Evolutionary conservation across 2,797 vertebrate species (phyloP).

Genomic region (Lates japonicus): DNA sequence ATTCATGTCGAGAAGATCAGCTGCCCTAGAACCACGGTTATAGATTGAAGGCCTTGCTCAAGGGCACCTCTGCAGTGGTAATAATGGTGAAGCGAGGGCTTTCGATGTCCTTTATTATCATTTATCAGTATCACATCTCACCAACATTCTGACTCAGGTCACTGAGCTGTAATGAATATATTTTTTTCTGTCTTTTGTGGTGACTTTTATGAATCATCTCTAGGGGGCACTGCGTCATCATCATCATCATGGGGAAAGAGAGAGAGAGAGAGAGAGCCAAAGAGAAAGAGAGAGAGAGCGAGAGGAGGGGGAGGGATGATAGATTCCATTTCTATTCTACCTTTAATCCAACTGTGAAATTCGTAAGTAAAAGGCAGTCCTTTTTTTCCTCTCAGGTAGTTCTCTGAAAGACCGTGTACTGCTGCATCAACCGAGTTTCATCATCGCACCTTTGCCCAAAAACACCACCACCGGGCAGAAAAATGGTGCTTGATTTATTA

Average conservation of each 20-base stretch:
- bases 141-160: neutral
- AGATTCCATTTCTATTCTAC: slow-evolving; percentile 81
- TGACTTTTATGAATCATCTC: slow-evolving; percentile 41
- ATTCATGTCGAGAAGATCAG: slow-evolving; percentile 5
- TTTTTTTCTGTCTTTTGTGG: neutral
- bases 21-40: neutral
- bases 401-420: slow-evolving; percentile 56
- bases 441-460: slow-evolving; percentile 57
- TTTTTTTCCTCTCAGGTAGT: slow-evolving; percentile 63
- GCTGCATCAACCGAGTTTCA: slow-evolving; percentile 73
- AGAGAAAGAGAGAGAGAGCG: slow-evolving; percentile 22
- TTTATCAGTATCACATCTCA: neutral
- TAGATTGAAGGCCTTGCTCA: neutral
- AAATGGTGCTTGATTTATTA: slow-evolving; percentile 46
- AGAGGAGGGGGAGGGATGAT: slow-evolving; percentile 52
- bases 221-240: slow-evolving; percentile 79
- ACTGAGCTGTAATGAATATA: slow-evolving; percentile 1
- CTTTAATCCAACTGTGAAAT: slow-evolving; percentile 85
- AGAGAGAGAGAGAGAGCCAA: slow-evolving; percentile 11
- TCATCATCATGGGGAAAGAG: neutral
- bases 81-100: neutral
- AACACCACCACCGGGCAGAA: slow-evolving; percentile 53
- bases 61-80: neutral
- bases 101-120: neutral
- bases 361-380: slow-evolving; percentile 74